Evolutionary conservation across 2,797 vertebrate species (phyloP).

Genomic region (Notoglanidium macrostoma): DNA sequence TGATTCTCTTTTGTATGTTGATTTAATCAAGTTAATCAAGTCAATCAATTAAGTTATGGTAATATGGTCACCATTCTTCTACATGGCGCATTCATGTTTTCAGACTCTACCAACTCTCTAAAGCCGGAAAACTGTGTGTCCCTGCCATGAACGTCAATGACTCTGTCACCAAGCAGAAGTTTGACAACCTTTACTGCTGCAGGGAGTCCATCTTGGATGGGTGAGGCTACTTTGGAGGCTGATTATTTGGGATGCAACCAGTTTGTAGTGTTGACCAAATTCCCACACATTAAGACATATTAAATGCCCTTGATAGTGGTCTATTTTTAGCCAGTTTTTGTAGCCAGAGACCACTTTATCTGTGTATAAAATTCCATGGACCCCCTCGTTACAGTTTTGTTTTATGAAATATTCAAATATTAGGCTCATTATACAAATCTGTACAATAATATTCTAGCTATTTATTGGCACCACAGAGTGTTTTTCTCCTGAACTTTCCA

Average conservation of each 20-base stretch:
- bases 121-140: conserved; percentile 95
- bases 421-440: neutral
- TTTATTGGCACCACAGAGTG: neutral
- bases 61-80: neutral
- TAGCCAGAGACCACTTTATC: neutral
- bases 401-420: neutral
- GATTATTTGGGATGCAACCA: neutral
- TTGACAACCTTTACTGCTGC: conserved; percentile 98
- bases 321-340: neutral
- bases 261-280: neutral
- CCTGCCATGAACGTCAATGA: conserved; percentile 99
- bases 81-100: conserved; percentile 29
- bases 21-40: neutral
- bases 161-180: conserved; percentile 99
- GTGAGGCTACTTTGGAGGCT: conserved; percentile 72
- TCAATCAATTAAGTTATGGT: neutral
- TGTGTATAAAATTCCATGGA: neutral
- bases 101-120: conserved; percentile 97
- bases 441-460: neutral
- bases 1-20: neutral
- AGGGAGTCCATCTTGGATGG: conserved; percentile 97
- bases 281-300: neutral
- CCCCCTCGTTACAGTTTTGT: neutral
- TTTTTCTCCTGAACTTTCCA: neutral
- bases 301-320: neutral